Base-by-base conservation (phyloP, 2,797 vertebrate species). In the Tapirus indicus region DNA sequence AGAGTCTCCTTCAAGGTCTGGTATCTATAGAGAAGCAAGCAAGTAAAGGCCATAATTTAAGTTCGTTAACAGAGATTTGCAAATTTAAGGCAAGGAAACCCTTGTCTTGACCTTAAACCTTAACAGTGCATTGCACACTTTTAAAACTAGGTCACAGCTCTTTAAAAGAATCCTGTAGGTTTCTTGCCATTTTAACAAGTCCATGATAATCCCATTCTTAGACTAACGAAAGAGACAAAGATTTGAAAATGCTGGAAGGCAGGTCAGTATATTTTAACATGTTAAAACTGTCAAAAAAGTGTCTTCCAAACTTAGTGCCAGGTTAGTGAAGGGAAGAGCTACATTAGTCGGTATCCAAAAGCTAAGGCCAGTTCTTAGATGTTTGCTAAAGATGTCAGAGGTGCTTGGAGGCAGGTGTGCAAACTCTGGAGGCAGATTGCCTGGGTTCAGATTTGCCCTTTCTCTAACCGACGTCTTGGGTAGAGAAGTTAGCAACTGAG, bases 91-190 rank as follows among this genome's bases (percentile, higher is more conserved):
- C 47, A 94, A 79, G 64, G 66, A 97, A 97, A 52, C 72, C n/a
- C 79, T 94, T 82, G 91, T 80, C 80, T 92, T 96, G 90, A 97
- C 83, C 94, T 96, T 97, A 95, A 96, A 95, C 71, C 77, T 96
- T 84, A 91, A 71, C n/a, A 88, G 79, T 27, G 44, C 79, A 95
- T 69, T 10, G 14, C 64, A 90, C 47, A 88, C 86, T 93, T 90
- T 52, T 1, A 91, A 97, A 97, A 97, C 77, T 97, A 89, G 97
- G 96, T 97, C 95, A 97, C 27, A 79, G 54, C 89, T 96, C 88
- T 97, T 97, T 95, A 87, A 95, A 92, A 94, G 54, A 96, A 92
- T 79, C 20, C 68, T 94, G 80, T 88, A 91, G 79, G 91, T 93
- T 97, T 96, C 92, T 66, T 92, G 75, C 82, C 91, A 97, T 92